Evolutionary conservation across 2,888 invertebrate species (phyloP).

Genomic region (Ellobium chinense): DNA sequence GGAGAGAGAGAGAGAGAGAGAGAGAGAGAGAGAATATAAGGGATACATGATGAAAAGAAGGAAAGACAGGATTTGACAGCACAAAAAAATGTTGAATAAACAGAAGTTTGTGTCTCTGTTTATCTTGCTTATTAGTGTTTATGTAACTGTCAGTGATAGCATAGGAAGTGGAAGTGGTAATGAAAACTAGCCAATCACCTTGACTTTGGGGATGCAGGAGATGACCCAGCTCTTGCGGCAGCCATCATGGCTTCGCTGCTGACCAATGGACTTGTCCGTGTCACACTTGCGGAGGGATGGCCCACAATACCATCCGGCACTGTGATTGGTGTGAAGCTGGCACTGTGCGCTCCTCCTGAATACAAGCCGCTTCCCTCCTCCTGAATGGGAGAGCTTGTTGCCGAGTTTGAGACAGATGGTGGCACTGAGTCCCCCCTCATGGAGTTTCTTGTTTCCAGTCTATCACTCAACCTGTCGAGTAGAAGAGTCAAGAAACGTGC

Average conservation of each 20-base stretch:
- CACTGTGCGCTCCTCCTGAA: conserved; percentile 41
- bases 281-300: conserved; percentile 40
- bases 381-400: conserved; percentile 69
- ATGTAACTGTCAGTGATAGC: no score
- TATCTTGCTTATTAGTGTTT: no score
- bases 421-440: conserved; percentile 68
- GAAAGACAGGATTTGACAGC: no score
- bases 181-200: conserved; percentile 21
- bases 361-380: conserved; percentile 55
- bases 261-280: conserved; percentile 63
- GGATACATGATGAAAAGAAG: no score
- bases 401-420: conserved; percentile 67
- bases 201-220: conserved; percentile 53
- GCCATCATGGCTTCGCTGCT: conserved; percentile 59
- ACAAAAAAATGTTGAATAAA: no score
- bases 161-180: no score
- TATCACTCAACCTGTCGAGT: conserved; percentile 50
- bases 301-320: conserved; percentile 61
- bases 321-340: conserved; percentile 66
- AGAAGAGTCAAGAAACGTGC: no score
- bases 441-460: conserved; percentile 63
- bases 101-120: no score
- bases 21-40: no score
- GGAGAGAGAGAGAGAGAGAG: no score
- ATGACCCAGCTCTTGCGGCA: conserved; percentile 53